phyloP scores from a whole-genome alignment of 1,140 invertebrate species.

The Philopotamus ludificatus region DNA sequence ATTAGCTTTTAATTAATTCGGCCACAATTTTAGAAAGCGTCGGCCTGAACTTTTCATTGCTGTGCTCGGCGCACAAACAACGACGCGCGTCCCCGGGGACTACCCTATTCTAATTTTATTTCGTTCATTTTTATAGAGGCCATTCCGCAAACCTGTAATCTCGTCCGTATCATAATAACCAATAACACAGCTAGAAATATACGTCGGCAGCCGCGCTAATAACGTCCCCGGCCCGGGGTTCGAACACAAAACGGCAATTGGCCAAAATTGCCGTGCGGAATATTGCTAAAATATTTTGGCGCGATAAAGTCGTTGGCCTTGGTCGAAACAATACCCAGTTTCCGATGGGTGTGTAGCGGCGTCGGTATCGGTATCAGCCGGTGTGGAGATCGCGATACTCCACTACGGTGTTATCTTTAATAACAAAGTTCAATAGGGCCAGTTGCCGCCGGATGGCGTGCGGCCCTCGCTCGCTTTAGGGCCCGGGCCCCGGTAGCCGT shows the following conservation, averaged over 20 bases:
- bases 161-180: too few relatives aligned
- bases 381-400: conserved; percentile 1
- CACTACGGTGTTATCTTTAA: conserved; percentile 21
- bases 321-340: background rate
- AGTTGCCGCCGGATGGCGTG: conserved; percentile 23
- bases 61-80: too few relatives aligned
- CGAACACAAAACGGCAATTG: background rate
- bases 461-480: background rate
- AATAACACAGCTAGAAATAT: too few relatives aligned
- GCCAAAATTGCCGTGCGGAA: conserved; percentile 6
- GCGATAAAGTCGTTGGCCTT: conserved; percentile 15
- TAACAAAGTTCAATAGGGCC: conserved; percentile 30
- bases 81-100: too few relatives aligned
- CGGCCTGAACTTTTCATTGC: too few relatives aligned
- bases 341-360: conserved; percentile 4
- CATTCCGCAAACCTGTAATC: too few relatives aligned
- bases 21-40: too few relatives aligned
- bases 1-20: too few relatives aligned
- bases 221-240: too few relatives aligned
- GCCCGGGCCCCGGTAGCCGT: conserved; percentile 1
- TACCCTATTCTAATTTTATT: too few relatives aligned
- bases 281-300: conserved; percentile 19
- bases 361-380: conserved; percentile 12
- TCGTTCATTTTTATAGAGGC: too few relatives aligned
- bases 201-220: too few relatives aligned